These are phyloP conservation scores for Indri indri DNA, from an alignment of 2,113 vertebrate species.

Conservation along the genomic window DNA sequence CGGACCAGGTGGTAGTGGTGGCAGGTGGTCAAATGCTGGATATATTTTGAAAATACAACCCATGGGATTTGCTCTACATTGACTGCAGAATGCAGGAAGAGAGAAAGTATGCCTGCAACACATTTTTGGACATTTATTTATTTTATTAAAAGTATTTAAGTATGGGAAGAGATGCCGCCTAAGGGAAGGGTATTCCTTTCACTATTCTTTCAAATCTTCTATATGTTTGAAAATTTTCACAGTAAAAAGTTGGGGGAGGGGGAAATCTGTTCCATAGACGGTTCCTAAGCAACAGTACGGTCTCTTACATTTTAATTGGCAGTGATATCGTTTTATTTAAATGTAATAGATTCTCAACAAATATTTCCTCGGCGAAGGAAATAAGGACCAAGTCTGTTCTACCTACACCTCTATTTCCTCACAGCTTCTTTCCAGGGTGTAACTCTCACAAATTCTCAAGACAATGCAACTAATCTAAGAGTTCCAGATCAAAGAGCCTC, in stretches of 20 bases:
- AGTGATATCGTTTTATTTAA: not conserved
- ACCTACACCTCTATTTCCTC: not conserved
- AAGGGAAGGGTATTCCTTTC: not conserved
- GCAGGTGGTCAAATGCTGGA: not conserved
- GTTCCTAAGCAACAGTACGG: not conserved
- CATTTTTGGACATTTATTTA: not conserved
- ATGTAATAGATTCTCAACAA: not conserved
- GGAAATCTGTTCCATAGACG: not conserved
- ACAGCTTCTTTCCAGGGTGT: not conserved
- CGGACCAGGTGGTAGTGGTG: not conserved
- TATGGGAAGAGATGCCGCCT: not conserved
- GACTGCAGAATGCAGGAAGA: not conserved
- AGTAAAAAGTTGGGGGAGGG: not conserved
- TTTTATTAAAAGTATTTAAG: conserved; percentile 12
- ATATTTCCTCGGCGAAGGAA: not conserved
- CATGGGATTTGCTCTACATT: not conserved
- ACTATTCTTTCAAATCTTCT: not conserved
- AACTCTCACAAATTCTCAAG: not conserved
- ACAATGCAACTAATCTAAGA: not conserved
- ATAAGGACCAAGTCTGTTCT: not conserved
- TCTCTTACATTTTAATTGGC: conserved; percentile 18
- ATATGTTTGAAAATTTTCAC: not conserved
- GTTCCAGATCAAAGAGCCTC: not conserved
- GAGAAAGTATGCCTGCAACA: not conserved
- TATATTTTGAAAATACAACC: not conserved